Percentiles rank a stretch among this genome's conserved stretches.
These are phyloP conservation scores for Balaenoptera acutorostrata DNA, from an alignment of 2,113 vertebrate genomes.

Conservation along the genomic window DNA sequence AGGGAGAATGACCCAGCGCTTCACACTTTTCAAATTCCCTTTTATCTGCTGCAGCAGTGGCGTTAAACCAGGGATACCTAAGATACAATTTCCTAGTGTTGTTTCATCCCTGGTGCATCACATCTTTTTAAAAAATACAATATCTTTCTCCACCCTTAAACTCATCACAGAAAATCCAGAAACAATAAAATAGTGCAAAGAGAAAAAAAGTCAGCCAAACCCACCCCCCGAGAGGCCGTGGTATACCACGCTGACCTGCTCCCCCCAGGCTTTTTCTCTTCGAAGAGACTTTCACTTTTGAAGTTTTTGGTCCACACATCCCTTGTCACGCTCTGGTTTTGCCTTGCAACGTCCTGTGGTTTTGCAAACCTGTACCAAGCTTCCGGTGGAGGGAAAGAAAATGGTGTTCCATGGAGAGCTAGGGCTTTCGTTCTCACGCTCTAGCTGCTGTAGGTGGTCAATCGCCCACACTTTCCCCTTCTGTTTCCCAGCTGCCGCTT, in stretches of 20 bases:
- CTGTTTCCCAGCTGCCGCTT: not conserved
- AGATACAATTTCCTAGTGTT: not conserved
- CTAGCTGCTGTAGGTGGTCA: fast-evolving
- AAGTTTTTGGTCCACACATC: not conserved
- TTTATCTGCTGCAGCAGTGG: not conserved
- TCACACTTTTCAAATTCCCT: not conserved
- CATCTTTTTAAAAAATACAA: not conserved
- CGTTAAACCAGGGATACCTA: fast-evolving
- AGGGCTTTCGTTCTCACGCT: too few species aligned
- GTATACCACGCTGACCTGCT: fast-evolving
- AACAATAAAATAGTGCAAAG: not conserved
- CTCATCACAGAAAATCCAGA: not conserved
- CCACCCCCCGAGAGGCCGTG: not conserved
- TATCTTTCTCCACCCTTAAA: not conserved
- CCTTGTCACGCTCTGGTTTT: fast-evolving
- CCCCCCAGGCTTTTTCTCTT: not conserved
- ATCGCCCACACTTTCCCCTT: not conserved
- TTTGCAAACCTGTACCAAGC: not conserved
- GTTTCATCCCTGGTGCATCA: not conserved
- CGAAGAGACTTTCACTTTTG: not conserved
- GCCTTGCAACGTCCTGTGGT: fast-evolving
- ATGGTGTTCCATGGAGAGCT: fast-evolving
- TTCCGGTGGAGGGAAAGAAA: not conserved
- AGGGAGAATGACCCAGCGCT: not conserved
- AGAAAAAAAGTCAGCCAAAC: not conserved